Percentiles rank a stretch among this genome's conserved stretches.
Evolutionary conservation across 1,140 invertebrate genomes (phyloP).

Genomic region (Ctenoplectra terminalis): DNA sequence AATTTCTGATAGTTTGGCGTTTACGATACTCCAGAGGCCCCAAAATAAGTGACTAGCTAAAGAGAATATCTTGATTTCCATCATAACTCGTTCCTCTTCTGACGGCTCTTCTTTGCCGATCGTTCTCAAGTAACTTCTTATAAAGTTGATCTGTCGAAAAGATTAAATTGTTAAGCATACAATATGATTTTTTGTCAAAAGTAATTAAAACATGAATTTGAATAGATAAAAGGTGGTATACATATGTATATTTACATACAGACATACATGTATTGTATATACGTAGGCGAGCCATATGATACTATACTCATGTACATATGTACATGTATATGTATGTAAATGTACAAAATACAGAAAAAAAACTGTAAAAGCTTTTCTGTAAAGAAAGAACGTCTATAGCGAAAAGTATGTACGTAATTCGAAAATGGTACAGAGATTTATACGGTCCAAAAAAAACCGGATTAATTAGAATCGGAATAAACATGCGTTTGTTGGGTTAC

Average conservation of each 20-base stretch:
- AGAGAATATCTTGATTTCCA: constrained; percentile 92
- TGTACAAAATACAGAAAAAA: neutral
- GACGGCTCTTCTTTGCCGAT: constrained; percentile 75
- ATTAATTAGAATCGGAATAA: constrained; percentile 8
- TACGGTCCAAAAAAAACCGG: constrained; percentile 17
- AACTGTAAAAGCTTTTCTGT: constrained; percentile 1
- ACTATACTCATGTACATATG: neutral
- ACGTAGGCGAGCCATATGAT: too few species aligned
- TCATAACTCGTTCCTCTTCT: constrained; percentile 86
- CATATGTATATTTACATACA: neutral
- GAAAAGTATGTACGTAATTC: constrained; percentile 9
- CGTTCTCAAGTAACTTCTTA: constrained; percentile 84
- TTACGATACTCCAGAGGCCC: constrained; percentile 95
- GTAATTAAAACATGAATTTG: constrained; percentile 21
- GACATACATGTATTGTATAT: too few species aligned
- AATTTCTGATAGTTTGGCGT: constrained; percentile 93
- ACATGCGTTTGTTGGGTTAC: too few species aligned
- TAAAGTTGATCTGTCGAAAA: constrained; percentile 84
- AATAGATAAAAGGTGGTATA: constrained; percentile 8
- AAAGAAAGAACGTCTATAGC: neutral
- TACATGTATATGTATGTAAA: neutral
- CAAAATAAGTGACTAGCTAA: constrained; percentile 96
- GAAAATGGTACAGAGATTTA: neutral
- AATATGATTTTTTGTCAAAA: neutral
- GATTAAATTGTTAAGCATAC: constrained; percentile 38